A percentile compares a stretch with the other conserved stretches of the same genome.
Conservation (phyloP, 1,140 invertebrate species). For the Drosophila ambigua region DNA sequence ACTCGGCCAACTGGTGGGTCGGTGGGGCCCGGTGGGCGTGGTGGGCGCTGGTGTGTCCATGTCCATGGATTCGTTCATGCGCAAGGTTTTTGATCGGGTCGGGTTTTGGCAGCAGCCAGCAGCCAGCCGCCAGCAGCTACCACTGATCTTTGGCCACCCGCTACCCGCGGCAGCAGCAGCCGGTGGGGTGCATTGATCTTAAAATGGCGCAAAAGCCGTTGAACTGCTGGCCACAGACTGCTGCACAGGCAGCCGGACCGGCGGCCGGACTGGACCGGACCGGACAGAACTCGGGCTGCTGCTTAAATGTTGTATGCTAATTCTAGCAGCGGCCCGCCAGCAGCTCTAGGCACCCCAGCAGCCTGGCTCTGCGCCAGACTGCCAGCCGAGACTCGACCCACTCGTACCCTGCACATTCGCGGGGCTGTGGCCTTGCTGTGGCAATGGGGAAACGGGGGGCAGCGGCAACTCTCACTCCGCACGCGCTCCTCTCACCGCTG, state of each 20-base stretch:
- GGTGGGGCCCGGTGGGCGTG: conserved; percentile 11
- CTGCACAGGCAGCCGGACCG: conserved; percentile 5
- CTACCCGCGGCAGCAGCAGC: conserved; percentile 6
- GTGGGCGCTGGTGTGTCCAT: conserved; percentile 51
- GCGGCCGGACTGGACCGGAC: not conserved
- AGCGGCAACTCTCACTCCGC: no score
- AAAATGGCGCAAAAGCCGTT: conserved; percentile 83
- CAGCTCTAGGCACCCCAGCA: no score
- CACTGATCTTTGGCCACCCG: conserved; percentile 29
- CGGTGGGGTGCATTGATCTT: conserved; percentile 78
- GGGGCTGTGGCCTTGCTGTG: no score
- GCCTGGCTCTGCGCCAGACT: no score
- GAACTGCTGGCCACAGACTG: conserved; percentile 57
- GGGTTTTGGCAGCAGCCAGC: not conserved
- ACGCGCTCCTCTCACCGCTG: no score
- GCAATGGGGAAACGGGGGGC: no score
- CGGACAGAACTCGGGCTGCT: no score
- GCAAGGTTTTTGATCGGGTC: conserved; percentile 71
- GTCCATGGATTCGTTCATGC: conserved; percentile 83
- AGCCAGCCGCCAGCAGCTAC: conserved; percentile 27
- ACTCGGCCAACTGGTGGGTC: not conserved
- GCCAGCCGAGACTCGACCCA: no score
- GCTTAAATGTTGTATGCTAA: no score
- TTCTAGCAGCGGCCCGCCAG: no score
- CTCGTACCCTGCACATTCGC: no score